Evolutionary conservation across 2,888 invertebrate genomes (phyloP).

Genomic region (Drosophila mercatorum): DNA sequence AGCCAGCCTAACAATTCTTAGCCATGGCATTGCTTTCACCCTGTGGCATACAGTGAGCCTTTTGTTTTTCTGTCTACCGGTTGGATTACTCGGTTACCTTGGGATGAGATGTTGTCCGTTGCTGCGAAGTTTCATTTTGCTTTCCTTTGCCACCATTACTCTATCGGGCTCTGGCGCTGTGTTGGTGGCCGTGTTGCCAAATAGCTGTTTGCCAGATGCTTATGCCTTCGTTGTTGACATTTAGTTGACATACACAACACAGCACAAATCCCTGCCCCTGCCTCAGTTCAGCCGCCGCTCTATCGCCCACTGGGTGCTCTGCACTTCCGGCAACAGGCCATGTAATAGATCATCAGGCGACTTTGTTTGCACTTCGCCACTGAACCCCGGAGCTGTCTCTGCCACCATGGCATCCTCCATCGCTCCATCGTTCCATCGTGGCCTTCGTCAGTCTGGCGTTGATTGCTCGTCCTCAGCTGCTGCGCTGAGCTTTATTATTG

Average conservation of each 20-base stretch:
- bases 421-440: slow-evolving; percentile 8
- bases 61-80: slow-evolving; percentile 43
- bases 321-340: slow-evolving; percentile 67
- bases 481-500: slow-evolving; percentile 68
- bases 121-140: slow-evolving; percentile 39
- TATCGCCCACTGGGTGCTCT: slow-evolving; percentile 5
- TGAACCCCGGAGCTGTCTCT: slow-evolving; percentile 19
- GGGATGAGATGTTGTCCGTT: slow-evolving; percentile 17
- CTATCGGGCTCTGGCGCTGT: slow-evolving; percentile 25
- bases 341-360: slow-evolving; percentile 73
- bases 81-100: slow-evolving; percentile 43
- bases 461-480: slow-evolving; percentile 71
- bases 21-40: slow-evolving; percentile 27
- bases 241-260: slow-evolving; percentile 68
- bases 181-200: slow-evolving; percentile 23
- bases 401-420: slow-evolving; percentile 18
- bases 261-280: slow-evolving; percentile 1
- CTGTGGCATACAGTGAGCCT: slow-evolving; percentile 17
- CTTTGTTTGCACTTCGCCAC: slow-evolving; percentile 64
- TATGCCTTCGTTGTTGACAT: slow-evolving; percentile 68
- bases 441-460: slow-evolving; percentile 31
- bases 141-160: slow-evolving; percentile 16
- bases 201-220: slow-evolving; percentile 28
- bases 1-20: slow-evolving; percentile 40
- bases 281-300: not conserved